These are phyloP conservation scores for Hemicrepidius hirtus DNA, from an alignment of 2,888 invertebrate genomes.

Conservation along the genomic window DNA sequence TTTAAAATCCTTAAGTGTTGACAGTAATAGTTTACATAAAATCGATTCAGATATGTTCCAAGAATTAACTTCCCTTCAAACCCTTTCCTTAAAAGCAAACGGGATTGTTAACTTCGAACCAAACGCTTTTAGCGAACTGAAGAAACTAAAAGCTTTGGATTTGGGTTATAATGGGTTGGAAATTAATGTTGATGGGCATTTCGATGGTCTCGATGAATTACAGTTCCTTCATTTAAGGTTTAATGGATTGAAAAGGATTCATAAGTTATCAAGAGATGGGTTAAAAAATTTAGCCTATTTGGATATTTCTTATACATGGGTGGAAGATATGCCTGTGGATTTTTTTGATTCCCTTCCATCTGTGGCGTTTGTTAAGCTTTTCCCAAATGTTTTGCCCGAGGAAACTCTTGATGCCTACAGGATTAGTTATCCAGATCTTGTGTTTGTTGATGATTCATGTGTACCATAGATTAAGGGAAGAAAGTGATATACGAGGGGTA, in stretches of 20 bases:
- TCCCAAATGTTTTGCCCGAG: conserved; percentile 2
- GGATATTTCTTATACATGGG: conserved; percentile 12
- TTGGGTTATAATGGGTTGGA: conserved; percentile 36
- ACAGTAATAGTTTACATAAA: conserved; percentile 76
- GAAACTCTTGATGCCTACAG: not conserved
- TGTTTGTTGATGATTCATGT: conserved; percentile 20
- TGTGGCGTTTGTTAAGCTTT: conserved; percentile 3
- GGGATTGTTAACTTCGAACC: conserved; percentile 1
- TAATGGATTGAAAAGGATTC: conserved; percentile 12
- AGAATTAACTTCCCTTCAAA: conserved; percentile 12
- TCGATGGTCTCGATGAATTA: conserved; percentile 28
- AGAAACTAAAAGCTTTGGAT: conserved; percentile 23
- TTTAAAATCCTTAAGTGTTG: conserved; percentile 79
- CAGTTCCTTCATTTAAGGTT: conserved; percentile 18
- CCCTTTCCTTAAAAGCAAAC: conserved; percentile 21
- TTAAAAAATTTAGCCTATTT: conserved; percentile 11
- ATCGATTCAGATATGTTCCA: conserved; percentile 13
- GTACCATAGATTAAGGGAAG: conserved; percentile 26
- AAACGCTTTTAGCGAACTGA: conserved; percentile 9
- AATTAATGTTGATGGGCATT: conserved; percentile 24
- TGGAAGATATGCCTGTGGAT: conserved; percentile 3
- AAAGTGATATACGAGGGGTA: too few species aligned
- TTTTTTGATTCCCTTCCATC: conserved; percentile 22
- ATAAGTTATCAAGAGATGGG: not conserved
- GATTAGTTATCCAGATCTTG: conserved; percentile 10